Evolutionary conservation across 2,888 invertebrate genomes (phyloP), one percentile per base, ranked within the genome.

Genomic region (Acleris cristana): DNA sequence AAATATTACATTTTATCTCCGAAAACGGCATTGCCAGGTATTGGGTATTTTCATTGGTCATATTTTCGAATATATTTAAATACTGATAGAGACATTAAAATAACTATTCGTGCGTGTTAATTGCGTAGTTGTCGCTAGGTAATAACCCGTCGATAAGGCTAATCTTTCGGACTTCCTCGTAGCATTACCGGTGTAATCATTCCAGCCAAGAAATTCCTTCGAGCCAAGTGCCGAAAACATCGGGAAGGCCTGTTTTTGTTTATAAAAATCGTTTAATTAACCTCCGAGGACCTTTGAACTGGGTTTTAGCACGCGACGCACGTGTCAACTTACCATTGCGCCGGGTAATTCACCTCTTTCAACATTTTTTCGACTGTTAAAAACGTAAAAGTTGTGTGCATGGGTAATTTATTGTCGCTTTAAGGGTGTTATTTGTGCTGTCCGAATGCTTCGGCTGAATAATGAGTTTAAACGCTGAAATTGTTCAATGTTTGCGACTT

Each of bases 201-300:
- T 65, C 44, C 34, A 63, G 40, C 49, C 26, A 21, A 68, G 63
- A 69, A 69, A 54, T 67, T 58, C 67, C 72, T 75, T 72, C 71
- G 71, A 52, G 21, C n/a, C 61, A 57, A 56, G 65, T 75, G 72
- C 78, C 73, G 71, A 66, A 73, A 75, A 78, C 75, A 62, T 69
- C 67, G 54, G 64, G 64, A 66, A 71, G 72, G 74, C 70, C 73
- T 73, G 72, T 74, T 79, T 79, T 75, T 78, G 76, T 80, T 75
- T 80, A 80, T 80, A 75, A 75, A 77, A 81, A 81, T 79, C 74
- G 75, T 77, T 81, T 79, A 80, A 81, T 80, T 83, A 78, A 75
- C 73, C 71, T 69, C 58, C 69, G 69, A 71, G 76, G 74, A 73
- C 74, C 69, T 73, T 74, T 65, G 73, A 81, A 81, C 69, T 72